Evolutionary conservation across 2,888 invertebrate genomes (phyloP).

Genomic region (Flabesymbios commensalis): DNA sequence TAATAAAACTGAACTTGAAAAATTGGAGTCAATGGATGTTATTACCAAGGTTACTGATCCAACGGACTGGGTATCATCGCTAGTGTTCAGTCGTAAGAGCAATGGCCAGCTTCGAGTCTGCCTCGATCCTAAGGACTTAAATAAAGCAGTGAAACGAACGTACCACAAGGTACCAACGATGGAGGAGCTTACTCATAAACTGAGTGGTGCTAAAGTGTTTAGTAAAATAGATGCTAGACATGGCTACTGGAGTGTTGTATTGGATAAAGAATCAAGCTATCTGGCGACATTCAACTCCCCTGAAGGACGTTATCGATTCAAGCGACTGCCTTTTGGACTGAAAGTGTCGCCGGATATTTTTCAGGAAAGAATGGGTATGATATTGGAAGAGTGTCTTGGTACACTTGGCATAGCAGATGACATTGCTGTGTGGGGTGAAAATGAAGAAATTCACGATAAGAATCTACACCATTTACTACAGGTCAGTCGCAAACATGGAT

Average conservation of each 20-base stretch:
- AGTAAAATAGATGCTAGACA: constrained; percentile 22
- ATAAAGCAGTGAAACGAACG: constrained; percentile 17
- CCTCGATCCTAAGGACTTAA: constrained; percentile 21
- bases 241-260: constrained; percentile 26
- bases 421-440: constrained; percentile 1
- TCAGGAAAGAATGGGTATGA: constrained; percentile 7
- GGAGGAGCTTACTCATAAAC: constrained; percentile 20
- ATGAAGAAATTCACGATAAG: constrained; percentile 1
- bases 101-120: constrained; percentile 16
- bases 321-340: constrained; percentile 11
- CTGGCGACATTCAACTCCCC: constrained; percentile 18
- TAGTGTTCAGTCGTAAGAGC: constrained; percentile 7
- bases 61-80: constrained; percentile 17
- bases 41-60: constrained; percentile 4
- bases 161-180: constrained; percentile 18
- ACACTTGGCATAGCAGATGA: constrained; percentile 1
- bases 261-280: constrained; percentile 4
- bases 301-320: neutral
- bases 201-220: constrained; percentile 17
- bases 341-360: constrained; percentile 10
- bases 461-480: constrained; percentile 2
- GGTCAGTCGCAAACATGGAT: neutral
- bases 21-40: constrained; percentile 12
- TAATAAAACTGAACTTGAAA: constrained; percentile 3
- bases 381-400: neutral